Percentiles rank a stretch among this genome's conserved stretches.
These are phyloP conservation scores for Martes martes DNA, from an alignment of 2,113 vertebrate genomes.

Conservation along the genomic window DNA sequence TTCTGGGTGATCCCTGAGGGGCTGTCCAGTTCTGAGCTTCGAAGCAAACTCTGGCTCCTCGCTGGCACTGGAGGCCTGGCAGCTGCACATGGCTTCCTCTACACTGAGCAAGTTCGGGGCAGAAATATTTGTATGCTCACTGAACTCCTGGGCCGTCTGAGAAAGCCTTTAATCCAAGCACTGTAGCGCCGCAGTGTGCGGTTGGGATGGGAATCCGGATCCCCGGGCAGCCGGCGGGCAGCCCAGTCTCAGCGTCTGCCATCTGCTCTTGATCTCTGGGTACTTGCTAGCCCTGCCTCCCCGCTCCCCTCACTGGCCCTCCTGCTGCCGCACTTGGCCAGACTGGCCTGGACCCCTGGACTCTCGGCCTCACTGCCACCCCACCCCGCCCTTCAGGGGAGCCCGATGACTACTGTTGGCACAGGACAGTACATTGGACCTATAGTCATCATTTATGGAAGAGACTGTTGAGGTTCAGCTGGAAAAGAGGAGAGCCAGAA, in stretches of 20 bases:
- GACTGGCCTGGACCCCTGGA: not conserved
- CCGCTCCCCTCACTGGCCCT: not conserved
- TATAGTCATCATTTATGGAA: not conserved
- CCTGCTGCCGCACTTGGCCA: not conserved
- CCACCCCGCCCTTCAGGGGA: no score
- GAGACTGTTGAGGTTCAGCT: not conserved
- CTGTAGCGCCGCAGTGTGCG: not conserved
- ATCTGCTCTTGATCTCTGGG: not conserved
- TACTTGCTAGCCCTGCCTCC: no score
- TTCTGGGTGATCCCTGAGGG: not conserved
- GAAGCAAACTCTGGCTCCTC: not conserved
- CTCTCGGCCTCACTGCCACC: not conserved
- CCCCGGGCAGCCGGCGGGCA: not conserved
- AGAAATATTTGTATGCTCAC: not conserved
- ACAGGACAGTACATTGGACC: not conserved
- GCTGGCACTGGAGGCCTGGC: not conserved
- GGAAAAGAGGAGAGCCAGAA: not conserved
- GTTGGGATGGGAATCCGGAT: not conserved
- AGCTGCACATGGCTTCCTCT: not conserved
- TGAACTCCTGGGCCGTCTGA: not conserved
- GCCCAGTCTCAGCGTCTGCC: not conserved
- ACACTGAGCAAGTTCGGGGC: not conserved
- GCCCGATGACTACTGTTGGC: not conserved
- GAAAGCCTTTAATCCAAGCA: not conserved
- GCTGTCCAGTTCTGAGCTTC: not conserved